A percentile compares a stretch with the other conserved stretches of the same genome.
Conservation (phyloP, 2,888 invertebrate genomes). For the Callinectes sapidus region DNA sequence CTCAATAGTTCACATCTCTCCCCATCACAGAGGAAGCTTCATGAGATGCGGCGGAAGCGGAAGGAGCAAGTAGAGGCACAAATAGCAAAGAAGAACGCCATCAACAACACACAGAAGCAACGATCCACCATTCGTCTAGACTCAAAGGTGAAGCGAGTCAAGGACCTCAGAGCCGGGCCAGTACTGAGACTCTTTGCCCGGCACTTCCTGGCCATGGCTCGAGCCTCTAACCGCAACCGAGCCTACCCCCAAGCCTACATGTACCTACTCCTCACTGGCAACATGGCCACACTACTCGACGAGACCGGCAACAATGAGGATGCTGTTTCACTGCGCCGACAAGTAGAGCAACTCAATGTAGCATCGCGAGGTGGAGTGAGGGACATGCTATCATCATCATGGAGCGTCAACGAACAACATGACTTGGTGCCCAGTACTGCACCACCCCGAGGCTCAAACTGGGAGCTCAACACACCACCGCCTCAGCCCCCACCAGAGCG, state of each 20-base stretch:
- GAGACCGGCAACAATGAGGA: conserved; percentile 78
- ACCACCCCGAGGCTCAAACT: conserved; percentile 60
- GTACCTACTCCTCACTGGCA: conserved; percentile 84
- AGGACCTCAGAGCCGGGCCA: conserved; percentile 79
- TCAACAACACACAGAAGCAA: conserved; percentile 73
- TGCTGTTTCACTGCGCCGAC: conserved; percentile 79
- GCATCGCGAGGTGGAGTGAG: conserved; percentile 51
- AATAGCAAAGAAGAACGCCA: not conserved
- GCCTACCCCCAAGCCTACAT: conserved; percentile 81
- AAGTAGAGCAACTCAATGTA: conserved; percentile 77
- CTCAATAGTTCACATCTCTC: not conserved
- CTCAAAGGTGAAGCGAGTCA: conserved; percentile 76
- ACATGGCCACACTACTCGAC: conserved; percentile 80
- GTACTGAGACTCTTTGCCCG: conserved; percentile 84
- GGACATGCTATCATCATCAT: conserved; percentile 53
- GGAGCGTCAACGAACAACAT: conserved; percentile 48
- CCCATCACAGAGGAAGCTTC: conserved; percentile 45
- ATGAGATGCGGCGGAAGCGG: conserved; percentile 40
- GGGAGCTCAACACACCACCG: conserved; percentile 65
- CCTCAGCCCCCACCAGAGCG: conserved; percentile 54
- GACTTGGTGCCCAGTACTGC: conserved; percentile 54
- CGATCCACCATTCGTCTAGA: conserved; percentile 52
- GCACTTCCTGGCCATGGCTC: conserved; percentile 84
- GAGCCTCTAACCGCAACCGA: conserved; percentile 81
- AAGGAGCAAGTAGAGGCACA: conserved; percentile 35